Conservation (phyloP, 2,113 vertebrate species). For the Rhegmatorhina hoffmannsi region DNA sequence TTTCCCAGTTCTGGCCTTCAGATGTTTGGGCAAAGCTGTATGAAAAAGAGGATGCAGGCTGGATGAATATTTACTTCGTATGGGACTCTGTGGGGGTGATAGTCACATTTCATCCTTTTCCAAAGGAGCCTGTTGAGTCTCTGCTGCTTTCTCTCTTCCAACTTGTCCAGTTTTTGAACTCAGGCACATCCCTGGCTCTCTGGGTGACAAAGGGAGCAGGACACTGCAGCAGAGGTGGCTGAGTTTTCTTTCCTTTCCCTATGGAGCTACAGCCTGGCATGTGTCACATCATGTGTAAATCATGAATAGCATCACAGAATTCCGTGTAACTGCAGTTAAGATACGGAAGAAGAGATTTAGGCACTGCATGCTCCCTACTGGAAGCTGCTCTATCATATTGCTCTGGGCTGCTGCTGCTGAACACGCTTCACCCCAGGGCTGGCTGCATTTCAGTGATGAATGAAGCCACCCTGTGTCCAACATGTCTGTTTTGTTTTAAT, state of each 20-base stretch:
- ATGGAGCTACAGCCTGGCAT: neutral
- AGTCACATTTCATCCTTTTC: neutral
- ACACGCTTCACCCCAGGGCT: neutral
- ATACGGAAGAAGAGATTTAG: neutral
- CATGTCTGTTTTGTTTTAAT: constrained; percentile 49
- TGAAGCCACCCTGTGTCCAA: constrained; percentile 36
- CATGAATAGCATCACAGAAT: neutral
- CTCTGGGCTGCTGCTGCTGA: neutral
- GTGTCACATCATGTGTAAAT: neutral
- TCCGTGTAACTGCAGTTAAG: neutral
- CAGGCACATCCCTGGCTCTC: neutral
- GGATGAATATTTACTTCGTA: neutral
- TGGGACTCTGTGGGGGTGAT: neutral
- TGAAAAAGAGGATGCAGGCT: neutral
- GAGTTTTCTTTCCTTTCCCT: neutral
- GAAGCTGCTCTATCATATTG: neutral
- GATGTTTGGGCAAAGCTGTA: neutral
- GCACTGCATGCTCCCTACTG: neutral
- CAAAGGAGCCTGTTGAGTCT: neutral
- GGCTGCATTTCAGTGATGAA: constrained; percentile 5
- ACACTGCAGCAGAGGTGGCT: neutral
- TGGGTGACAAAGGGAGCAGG: neutral
- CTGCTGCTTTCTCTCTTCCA: neutral
- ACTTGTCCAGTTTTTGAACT: neutral
- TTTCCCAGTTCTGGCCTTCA: neutral